Evolutionary conservation across 2,888 invertebrate genomes (phyloP), one percentile per base, ranked within the genome.

Genomic region (Nomada ferruginata): DNA sequence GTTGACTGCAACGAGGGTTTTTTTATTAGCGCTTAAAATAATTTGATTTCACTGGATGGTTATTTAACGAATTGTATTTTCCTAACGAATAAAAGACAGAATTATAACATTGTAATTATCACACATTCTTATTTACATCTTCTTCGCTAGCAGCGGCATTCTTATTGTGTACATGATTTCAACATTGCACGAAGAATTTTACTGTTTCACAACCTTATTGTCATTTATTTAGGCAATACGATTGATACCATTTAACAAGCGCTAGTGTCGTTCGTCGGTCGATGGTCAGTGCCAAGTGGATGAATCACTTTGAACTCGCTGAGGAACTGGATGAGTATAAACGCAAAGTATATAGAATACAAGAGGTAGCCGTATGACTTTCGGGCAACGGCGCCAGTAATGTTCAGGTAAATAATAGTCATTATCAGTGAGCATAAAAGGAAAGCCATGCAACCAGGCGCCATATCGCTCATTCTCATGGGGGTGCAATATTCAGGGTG

Each of bases 271-370:
- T 57, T 68, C 9, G 80, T 68, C 9, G 80, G 77, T 9, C 92
- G 87, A 85, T 93, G 93, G 87, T 94, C 93, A 0, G 91, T 92
- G 0, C 94, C 94, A 7, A 93, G 90, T 0, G 94, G 92, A 88
- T 93, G 94, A 76, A 94, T 92, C n/a, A 92, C 68, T 60, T 91
- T 91, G 2, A 94, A 88, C 89, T 95, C 95, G 61, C 94, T 94
- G 20, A 95, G 92, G 10, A 95, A 82, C 9, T 94, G 94, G n/a
- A 94, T 91, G 1, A 94, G 75, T 18, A 95, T 90, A 85, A 95
- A 95, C 13, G 93, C 79, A 1, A 93, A 87, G 85, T 96, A 96
- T 5, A 95, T 77, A 4, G 91, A 87, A 47, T 94, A 92, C 36
- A 95, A 92, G 64, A 94, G 93, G 59, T 93, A 91, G 2, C 95